A percentile compares a stretch with the other conserved stretches of the same genome.
Evolutionary conservation across 2,113 vertebrate species (phyloP).

Genomic region (Phocoena sinus): DNA sequence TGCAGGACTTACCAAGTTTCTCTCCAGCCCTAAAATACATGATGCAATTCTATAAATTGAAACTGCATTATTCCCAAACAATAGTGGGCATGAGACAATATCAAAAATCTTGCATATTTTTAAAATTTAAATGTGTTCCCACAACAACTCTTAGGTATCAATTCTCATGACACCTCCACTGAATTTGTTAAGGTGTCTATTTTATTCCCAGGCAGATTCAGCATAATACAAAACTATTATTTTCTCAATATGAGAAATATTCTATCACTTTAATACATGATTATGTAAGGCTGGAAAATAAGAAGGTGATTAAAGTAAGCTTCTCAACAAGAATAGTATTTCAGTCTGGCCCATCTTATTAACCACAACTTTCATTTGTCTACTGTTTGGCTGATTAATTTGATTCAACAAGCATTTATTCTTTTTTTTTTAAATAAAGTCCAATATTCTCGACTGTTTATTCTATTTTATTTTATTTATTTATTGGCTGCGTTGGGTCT

Average conservation of each 20-base stretch:
- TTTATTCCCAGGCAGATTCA: not conserved
- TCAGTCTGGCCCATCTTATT: not conserved
- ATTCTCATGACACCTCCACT: not conserved
- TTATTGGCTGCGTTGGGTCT: no score
- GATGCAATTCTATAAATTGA: not conserved
- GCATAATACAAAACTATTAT: not conserved
- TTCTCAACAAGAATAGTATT: not conserved
- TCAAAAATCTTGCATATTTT: not conserved
- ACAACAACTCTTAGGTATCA: not conserved
- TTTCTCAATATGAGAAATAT: not conserved
- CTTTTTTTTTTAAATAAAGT: not conserved
- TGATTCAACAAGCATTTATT: not conserved
- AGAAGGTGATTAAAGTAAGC: not conserved
- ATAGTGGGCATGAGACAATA: not conserved
- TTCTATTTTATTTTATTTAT: not conserved
- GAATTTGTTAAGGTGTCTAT: not conserved
- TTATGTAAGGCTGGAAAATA: not conserved
- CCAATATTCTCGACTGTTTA: no score
- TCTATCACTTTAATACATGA: not conserved
- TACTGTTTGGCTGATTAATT: not conserved
- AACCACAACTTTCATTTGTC: slow-evolving; percentile 1
- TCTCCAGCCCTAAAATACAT: not conserved
- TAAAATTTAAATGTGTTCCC: not conserved
- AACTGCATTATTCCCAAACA: not conserved
- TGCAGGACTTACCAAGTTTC: not conserved